Evolutionary conservation across 2,113 vertebrate species (phyloP), one percentile per base, ranked within the genome.

Genomic region (Apodemus speciosus): DNA sequence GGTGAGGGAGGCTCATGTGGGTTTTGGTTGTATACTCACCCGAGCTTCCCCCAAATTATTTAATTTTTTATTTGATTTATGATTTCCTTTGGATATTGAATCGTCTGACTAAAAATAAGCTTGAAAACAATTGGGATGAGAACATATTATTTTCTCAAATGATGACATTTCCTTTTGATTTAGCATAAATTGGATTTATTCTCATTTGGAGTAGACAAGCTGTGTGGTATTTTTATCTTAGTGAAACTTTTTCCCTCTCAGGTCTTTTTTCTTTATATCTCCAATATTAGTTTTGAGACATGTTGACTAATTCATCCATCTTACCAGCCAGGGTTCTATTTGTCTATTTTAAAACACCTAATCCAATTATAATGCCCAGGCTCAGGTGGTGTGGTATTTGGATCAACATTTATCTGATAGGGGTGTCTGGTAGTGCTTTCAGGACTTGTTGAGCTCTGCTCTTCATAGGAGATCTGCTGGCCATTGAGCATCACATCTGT

Each of bases 151-250:
- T 90, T 88, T 69, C 11, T 91, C 58, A 53, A 88, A 85, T 73
- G 46, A 89, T 88, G 49, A 72, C 60, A 83, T 68, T 88, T 93
- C 32, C 56, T 58, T 93, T 91, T 88, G 66, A 91, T 75, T 73
- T 91, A 79, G 71, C 93, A 68, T 79, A 53, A 83, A 75, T 15
- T 66, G 4, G 10, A 69, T 90, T 30, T 38, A 9, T 69, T 49
- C 75, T 89, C 20, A 21, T 62, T 60, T 60, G 23, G n/a, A 20
- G 35, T 62, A 40, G 80, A n/a, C 56, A 69, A 68, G 8, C 0
- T 35, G 9, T 85, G 64, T 38, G 43, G 40, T 66, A 46, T 64
- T 68, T 20, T 90, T 84, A 91, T 73, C 58, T 90, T 71, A 87
- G 32, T 38, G 15, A 72, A 71, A 20, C 32, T 51, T 72, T 73